These are phyloP conservation scores for Rutilus rutilus DNA, from an alignment of 2,113 vertebrate genomes.

Conservation along the genomic window DNA sequence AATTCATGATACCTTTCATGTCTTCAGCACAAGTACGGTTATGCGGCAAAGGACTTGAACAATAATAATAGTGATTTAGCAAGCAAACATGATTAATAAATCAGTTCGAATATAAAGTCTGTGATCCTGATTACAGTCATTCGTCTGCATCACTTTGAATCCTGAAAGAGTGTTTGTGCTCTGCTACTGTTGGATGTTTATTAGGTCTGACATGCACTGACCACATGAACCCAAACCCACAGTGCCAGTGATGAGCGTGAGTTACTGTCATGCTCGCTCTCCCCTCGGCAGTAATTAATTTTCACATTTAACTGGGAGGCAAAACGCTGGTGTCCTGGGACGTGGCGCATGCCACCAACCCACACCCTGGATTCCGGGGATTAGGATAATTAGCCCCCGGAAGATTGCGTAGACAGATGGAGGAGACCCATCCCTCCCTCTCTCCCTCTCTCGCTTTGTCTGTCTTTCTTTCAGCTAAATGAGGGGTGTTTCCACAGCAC, in stretches of 20 bases:
- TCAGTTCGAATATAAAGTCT: not conserved
- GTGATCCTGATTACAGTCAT: not conserved
- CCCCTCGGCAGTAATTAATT: conserved; percentile 82
- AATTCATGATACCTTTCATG: not conserved
- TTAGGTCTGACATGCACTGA: conserved; percentile 19
- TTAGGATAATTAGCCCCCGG: conserved; percentile 83
- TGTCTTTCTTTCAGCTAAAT: conserved; percentile 50
- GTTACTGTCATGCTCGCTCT: conserved; percentile 64
- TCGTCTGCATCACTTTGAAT: not conserved
- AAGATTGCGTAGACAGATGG: conserved; percentile 80
- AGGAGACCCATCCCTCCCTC: conserved; percentile 67
- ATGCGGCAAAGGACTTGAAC: not conserved
- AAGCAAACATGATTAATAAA: not conserved
- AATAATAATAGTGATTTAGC: not conserved
- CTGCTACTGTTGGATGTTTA: not conserved
- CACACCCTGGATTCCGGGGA: conserved; percentile 76
- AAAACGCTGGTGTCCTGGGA: conserved; percentile 76
- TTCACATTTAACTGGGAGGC: conserved; percentile 80
- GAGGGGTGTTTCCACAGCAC: conserved; percentile 50
- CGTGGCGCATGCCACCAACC: conserved; percentile 69
- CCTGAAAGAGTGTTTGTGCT: not conserved
- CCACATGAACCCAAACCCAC: conserved; percentile 1
- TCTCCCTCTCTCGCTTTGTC: conserved; percentile 37
- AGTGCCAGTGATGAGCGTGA: conserved; percentile 33
- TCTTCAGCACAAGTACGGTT: not conserved